Conservation (phyloP, 2,113 vertebrate genomes). For the Oryzias woworae region DNA sequence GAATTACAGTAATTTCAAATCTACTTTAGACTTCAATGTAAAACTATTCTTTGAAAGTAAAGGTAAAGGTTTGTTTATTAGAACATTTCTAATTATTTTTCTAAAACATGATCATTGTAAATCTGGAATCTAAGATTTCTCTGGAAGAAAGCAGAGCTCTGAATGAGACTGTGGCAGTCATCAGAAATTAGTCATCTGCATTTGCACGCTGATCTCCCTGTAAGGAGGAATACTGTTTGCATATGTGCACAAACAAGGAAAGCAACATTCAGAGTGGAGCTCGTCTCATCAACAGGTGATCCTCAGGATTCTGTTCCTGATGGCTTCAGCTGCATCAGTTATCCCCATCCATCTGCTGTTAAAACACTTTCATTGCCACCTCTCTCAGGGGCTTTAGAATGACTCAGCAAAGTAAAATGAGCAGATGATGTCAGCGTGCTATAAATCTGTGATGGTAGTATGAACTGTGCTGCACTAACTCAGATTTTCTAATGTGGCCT, state of each 20-base stretch:
- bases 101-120: background rate
- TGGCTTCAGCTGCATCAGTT: too few relatives aligned
- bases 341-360: too few relatives aligned
- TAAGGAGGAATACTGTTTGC: background rate
- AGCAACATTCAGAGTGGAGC: background rate
- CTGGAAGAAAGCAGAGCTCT: background rate
- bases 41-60: too few relatives aligned
- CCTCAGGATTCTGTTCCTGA: background rate
- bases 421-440: conserved; percentile 2
- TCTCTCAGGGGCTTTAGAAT: conserved; percentile 1
- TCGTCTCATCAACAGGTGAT: conserved; percentile 20
- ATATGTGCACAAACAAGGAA: conserved; percentile 1
- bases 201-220: background rate
- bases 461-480: conserved; percentile 7
- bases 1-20: too few relatives aligned
- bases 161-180: conserved; percentile 1
- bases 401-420: background rate
- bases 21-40: too few relatives aligned
- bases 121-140: background rate
- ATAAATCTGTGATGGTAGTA: conserved; percentile 2
- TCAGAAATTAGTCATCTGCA: conserved; percentile 4
- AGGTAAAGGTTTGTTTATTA: too few relatives aligned
- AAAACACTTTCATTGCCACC: too few relatives aligned
- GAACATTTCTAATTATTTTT: too few relatives aligned
- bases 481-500: background rate